phyloP scores from a whole-genome alignment of 1,140 invertebrate genomes.

The Hycleus cichorii region DNA sequence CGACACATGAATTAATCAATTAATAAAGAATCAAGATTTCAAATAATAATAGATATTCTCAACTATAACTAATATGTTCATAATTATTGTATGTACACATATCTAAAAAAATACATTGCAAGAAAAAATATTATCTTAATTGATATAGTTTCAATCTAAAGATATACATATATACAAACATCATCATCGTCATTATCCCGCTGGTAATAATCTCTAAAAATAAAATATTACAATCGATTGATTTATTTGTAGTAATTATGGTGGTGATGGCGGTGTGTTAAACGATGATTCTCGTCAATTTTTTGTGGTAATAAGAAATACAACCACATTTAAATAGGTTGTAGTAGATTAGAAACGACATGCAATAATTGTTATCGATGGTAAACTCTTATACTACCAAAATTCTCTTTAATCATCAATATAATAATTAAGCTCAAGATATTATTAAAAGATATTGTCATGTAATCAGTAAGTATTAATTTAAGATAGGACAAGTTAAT shows the following conservation, averaged over 20 bases:
- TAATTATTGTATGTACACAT: conserved; percentile 33
- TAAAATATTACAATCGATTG: not conserved
- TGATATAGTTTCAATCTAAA: conserved; percentile 36
- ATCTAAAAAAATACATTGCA: conserved; percentile 42
- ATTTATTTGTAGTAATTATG: too few relatives aligned
- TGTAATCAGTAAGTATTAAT: conserved; percentile 26
- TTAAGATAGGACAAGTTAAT: conserved; percentile 13
- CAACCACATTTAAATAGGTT: not conserved
- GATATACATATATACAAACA: conserved; percentile 38
- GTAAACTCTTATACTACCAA: not conserved
- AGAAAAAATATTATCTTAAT: conserved; percentile 39
- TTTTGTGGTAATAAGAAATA: too few relatives aligned
- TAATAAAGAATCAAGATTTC: not conserved
- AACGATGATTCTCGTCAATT: too few relatives aligned
- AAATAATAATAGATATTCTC: too few relatives aligned
- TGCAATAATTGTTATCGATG: too few relatives aligned
- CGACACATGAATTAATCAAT: conserved; percentile 11
- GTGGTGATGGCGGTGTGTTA: too few relatives aligned
- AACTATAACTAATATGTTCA: conserved; percentile 21
- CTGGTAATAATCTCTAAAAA: conserved; percentile 22
- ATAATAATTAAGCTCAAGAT: conserved; percentile 27
- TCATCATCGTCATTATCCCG: conserved; percentile 32
- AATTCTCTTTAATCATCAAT: not conserved
- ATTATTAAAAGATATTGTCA: conserved; percentile 34
- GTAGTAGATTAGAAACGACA: too few relatives aligned